Evolutionary conservation across 2,797 vertebrate genomes (phyloP).

Genomic region (Etheostoma perlongum): DNA sequence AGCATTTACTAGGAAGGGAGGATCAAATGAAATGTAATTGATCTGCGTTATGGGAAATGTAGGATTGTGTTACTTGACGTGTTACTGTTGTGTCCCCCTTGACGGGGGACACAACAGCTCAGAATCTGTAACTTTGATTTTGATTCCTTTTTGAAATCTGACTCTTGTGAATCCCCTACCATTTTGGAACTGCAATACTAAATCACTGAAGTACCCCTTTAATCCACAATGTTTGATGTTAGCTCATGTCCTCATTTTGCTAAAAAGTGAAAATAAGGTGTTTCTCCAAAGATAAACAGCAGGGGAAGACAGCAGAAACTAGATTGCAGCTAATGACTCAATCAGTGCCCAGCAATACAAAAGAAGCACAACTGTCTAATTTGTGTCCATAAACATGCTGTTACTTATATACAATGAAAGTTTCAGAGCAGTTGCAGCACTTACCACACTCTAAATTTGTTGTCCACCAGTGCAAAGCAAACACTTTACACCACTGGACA

Average conservation of each 20-base stretch:
- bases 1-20: background rate
- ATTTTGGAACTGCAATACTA: background rate
- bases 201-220: background rate
- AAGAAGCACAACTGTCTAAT: background rate
- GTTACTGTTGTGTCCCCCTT: no score
- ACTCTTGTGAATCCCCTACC: background rate
- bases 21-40: background rate
- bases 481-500: background rate
- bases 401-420: background rate
- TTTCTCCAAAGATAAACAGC: background rate
- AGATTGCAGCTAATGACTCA: background rate
- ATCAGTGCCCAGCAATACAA: background rate
- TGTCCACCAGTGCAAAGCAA: conserved; percentile 21
- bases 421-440: background rate
- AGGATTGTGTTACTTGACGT: background rate
- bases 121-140: background rate
- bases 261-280: background rate
- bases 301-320: background rate
- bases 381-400: background rate
- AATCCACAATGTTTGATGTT: background rate
- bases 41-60: background rate
- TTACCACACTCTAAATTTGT: background rate
- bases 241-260: background rate
- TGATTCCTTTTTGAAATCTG: no score
- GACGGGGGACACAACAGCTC: no score